phyloP scores from a whole-genome alignment of 2,888 invertebrate genomes.

The Dryobotodes eremita region DNA sequence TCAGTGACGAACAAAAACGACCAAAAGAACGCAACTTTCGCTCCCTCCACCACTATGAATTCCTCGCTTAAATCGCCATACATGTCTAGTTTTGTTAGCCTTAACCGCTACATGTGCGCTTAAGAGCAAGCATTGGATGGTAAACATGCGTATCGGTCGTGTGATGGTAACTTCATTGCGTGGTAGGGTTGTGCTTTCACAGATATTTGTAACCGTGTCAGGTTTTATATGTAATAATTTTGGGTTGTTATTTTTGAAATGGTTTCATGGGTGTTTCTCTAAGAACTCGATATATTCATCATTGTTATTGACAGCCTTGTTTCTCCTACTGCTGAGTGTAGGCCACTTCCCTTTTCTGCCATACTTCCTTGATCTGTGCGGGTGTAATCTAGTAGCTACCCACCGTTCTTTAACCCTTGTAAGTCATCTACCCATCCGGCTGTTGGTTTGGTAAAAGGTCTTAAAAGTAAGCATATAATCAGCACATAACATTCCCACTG shows the following conservation, averaged over 20 bases:
- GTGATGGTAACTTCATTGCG: not conserved
- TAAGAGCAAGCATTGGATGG: slow-evolving; percentile 42
- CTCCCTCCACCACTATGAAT: slow-evolving; percentile 16
- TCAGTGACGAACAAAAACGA: slow-evolving; percentile 37
- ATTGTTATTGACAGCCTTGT: not conserved
- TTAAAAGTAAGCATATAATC: not conserved
- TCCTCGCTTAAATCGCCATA: slow-evolving; percentile 8
- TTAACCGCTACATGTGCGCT: not conserved
- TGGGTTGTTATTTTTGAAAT: slow-evolving; percentile 23
- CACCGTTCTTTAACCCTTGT: not conserved
- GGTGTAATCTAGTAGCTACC: too few species aligned
- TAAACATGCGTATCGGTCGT: not conserved
- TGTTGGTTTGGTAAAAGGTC: not conserved
- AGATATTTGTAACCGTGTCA: slow-evolving; percentile 47
- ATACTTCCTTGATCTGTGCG: not conserved
- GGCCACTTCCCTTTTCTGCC: not conserved
- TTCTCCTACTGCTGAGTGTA: fast-evolving
- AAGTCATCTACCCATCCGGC: not conserved
- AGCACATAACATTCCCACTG: not conserved
- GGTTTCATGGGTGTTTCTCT: not conserved
- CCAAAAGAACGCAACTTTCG: slow-evolving; percentile 52
- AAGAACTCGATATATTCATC: not conserved
- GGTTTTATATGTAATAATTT: slow-evolving; percentile 49
- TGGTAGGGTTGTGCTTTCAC: slow-evolving; percentile 61
- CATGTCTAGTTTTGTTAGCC: slow-evolving; percentile 38